Conservation (phyloP, 2,797 vertebrate genomes). For the Pangasius krempfi region DNA sequence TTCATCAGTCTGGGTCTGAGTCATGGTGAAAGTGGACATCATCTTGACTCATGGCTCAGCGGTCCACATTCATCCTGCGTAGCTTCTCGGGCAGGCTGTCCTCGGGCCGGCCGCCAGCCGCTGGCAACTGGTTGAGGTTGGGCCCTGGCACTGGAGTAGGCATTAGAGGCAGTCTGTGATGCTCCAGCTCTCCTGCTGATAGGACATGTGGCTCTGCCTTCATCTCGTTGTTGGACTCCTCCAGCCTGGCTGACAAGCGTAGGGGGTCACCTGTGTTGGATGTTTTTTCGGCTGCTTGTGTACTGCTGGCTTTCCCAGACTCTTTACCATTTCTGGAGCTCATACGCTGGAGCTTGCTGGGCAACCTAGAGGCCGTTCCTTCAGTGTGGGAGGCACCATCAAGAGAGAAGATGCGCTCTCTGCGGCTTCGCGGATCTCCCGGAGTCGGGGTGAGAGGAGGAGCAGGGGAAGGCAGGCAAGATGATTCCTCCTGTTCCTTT, state of each 20-base stretch:
- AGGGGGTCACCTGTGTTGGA: constrained; percentile 80
- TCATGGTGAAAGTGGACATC: not conserved
- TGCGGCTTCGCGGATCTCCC: constrained; percentile 64
- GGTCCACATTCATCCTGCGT: constrained; percentile 77
- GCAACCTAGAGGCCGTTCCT: constrained; percentile 71
- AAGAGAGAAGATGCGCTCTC: constrained; percentile 77
- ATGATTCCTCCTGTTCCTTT: constrained; percentile 86
- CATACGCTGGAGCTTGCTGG: constrained; percentile 83
- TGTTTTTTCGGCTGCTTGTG: constrained; percentile 72
- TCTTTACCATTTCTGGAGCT: constrained; percentile 78
- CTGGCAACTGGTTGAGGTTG: constrained; percentile 53
- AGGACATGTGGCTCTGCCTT: constrained; percentile 69
- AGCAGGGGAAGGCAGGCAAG: constrained; percentile 72
- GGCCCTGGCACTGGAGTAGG: constrained; percentile 53
- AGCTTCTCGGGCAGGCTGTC: constrained; percentile 81
- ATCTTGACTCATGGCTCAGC: constrained; percentile 59
- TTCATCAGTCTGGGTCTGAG: constrained; percentile 29
- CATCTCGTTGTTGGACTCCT: constrained; percentile 72
- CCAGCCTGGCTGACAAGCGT: constrained; percentile 73
- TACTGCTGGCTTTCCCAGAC: constrained; percentile 64
- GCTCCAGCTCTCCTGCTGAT: constrained; percentile 65
- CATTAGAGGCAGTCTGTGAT: constrained; percentile 61
- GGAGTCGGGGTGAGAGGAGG: constrained; percentile 64
- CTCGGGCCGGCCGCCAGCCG: constrained; percentile 68
- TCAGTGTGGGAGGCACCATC: constrained; percentile 72